Percentiles rank a stretch among this genome's conserved stretches.
phyloP scores from a whole-genome alignment of 1,140 invertebrate genomes.

The Babylonia areolata region DNA sequence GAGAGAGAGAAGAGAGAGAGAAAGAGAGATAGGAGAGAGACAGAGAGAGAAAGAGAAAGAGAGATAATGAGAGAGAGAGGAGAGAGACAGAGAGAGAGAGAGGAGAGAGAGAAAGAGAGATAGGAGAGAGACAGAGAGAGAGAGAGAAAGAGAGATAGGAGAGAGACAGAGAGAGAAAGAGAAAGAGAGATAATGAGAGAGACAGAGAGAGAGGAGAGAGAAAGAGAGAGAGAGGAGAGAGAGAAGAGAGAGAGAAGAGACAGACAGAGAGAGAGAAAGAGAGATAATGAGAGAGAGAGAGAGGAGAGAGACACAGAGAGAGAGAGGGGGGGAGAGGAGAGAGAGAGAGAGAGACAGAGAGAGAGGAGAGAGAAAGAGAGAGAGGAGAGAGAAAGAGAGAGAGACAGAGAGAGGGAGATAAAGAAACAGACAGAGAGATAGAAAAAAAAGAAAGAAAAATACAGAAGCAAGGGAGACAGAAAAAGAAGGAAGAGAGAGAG shows the following conservation, averaged over 20 bases:
- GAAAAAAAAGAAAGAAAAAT: neutral
- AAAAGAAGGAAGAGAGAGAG: neutral
- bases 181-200: too few relatives aligned
- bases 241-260: too few relatives aligned
- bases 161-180: neutral
- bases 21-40: neutral
- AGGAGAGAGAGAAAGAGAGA: slow-evolving; percentile 8
- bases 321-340: neutral
- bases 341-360: neutral
- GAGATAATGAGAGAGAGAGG: neutral
- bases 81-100: slow-evolving; percentile 21
- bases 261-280: neutral
- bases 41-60: neutral
- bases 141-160: neutral
- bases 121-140: slow-evolving; percentile 26
- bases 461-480: neutral
- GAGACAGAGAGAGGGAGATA: neutral
- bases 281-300: neutral
- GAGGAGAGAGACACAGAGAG: neutral
- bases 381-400: neutral
- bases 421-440: neutral
- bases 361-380: neutral
- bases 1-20: neutral
- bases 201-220: neutral
- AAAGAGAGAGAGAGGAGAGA: neutral